Conservation (phyloP, 2,888 invertebrate species). For the Plagiodera versicolora region DNA sequence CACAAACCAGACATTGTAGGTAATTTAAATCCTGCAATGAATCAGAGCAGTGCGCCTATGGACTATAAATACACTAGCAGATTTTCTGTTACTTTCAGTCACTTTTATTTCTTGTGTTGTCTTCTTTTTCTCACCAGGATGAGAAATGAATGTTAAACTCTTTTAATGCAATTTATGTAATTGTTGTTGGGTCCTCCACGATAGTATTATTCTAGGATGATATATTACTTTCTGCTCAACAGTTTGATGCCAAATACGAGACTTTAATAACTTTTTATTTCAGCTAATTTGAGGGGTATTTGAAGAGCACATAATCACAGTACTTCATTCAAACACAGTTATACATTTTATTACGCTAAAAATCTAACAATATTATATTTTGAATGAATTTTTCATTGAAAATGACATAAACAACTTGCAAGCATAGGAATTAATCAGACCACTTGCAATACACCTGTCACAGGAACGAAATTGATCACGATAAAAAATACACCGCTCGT, state of each 20-base stretch:
- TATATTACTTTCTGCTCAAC: neutral
- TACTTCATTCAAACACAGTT: no score
- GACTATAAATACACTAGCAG: neutral
- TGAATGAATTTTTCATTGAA: no score
- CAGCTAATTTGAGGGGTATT: neutral
- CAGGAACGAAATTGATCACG: constrained; percentile 12
- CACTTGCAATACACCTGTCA: constrained; percentile 1
- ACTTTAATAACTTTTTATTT: neutral
- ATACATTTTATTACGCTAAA: no score
- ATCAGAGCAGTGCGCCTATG: constrained; percentile 1
- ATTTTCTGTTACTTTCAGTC: neutral
- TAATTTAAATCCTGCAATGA: constrained; percentile 2
- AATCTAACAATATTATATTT: no score
- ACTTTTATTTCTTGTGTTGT: neutral
- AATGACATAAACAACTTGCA: neutral
- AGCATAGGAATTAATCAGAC: neutral
- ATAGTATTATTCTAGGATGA: neutral
- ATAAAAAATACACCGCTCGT: constrained; percentile 19
- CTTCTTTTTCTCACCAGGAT: neutral
- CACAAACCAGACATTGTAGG: constrained; percentile 5
- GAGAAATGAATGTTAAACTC: neutral
- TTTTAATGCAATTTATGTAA: neutral
- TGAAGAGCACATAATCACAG: neutral
- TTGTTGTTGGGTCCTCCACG: neutral
- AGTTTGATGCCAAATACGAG: neutral